These are phyloP conservation scores for Drosophila sp. DNA, from an alignment of 1,140 invertebrate genomes.

Conservation along the genomic window DNA sequence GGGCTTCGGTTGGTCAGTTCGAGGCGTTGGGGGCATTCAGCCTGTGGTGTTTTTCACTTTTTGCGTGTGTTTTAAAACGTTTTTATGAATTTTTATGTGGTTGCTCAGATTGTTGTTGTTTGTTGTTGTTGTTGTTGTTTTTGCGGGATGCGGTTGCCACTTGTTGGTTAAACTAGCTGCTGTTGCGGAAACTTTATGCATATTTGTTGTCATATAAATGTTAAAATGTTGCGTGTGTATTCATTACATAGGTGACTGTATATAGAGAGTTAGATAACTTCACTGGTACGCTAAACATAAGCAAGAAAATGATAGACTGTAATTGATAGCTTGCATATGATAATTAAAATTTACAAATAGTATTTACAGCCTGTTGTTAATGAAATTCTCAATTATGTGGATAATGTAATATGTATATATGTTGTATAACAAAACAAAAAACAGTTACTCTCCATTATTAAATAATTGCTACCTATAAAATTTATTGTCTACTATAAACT, in stretches of 20 bases:
- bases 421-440: no score
- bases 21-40: not conserved
- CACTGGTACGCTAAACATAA: not conserved
- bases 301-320: not conserved
- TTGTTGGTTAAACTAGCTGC: conserved; percentile 51
- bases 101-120: conserved; percentile 30
- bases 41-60: conserved; percentile 52
- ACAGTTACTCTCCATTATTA: no score
- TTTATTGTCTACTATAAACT: no score
- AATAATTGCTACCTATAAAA: no score
- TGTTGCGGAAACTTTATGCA: conserved; percentile 18
- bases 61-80: conserved; percentile 81
- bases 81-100: conserved; percentile 75
- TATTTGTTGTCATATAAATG: conserved; percentile 24
- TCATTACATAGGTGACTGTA: conserved; percentile 5
- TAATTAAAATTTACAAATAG: no score
- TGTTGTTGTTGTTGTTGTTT: conserved; percentile 22
- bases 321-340: no score
- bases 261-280: not conserved
- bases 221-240: conserved; percentile 5
- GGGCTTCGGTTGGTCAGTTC: conserved; percentile 34
- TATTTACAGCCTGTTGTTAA: no score
- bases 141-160: conserved; percentile 44
- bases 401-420: no score
- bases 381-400: no score